Base-by-base conservation (phyloP, 2,113 vertebrate species). In the Xyliphius kryptos region DNA sequence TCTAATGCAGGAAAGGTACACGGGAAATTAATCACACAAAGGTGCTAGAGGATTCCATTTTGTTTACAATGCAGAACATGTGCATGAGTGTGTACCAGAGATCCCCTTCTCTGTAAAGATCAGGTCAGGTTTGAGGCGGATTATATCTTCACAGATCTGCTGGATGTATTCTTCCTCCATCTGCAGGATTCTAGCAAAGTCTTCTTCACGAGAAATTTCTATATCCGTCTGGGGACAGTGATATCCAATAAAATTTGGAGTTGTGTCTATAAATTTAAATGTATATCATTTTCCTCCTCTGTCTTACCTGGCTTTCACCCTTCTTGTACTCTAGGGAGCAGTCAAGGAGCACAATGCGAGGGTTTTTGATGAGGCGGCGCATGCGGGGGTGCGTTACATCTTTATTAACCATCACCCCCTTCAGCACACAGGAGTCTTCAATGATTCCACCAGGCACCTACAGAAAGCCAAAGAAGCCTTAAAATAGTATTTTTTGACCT, bases 161-260 rank as follows among this genome's bases (percentile, higher is more conserved):
- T 98, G 95, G 40, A 98, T 90, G 63, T 92, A 94, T 1, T 98
- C 94, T 47, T 98, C 96, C 72, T 98, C 95, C 93, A 98, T 92
- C 68, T 98, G 92, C 52, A 98, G 90, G 78, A 98, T 94, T n/a
- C 90, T 85, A 0, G 90, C 80, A 9, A 98, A 98, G 81, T 98
- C 96, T 43, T 98, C 95, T 82, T 98, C 96, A 14, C 90, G 89
- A 0, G 89, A 93, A 46, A 98, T 97, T 79, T 98, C 96, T 1
- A 98, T 97, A 53, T 98, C 96, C 0, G 95, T 98, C 96, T 98
- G 48, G n/a, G 20, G 49, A 10, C 17, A 59, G n/a, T 36, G 5
- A 53, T 52, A 60, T 44, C 19, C 4, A 19, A 14, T 20, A 10
- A 16, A 37, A 14, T 11, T 51, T 19, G 36, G 36, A 10, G 5